Base-by-base conservation (phyloP, 2,113 vertebrate species). In the Lates calcarifer region DNA sequence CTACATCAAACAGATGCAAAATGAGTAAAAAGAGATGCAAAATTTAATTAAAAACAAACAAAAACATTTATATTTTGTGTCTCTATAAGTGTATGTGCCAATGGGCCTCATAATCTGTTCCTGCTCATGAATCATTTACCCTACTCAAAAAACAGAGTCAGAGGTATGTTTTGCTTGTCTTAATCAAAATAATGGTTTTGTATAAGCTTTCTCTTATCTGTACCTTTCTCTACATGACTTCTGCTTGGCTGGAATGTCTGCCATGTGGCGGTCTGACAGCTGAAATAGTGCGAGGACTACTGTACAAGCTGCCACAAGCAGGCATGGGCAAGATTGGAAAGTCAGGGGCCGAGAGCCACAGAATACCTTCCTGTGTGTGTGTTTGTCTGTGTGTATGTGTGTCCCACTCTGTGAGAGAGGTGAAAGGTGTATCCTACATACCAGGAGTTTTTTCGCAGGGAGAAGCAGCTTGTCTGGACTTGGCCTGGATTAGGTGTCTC, bases 391-490 rank as follows among this genome's bases (percentile, higher is more conserved):
- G 61, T 67, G 47, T 80, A 39, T 77, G 69, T 83, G 82, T 63
- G 55, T 81, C 41, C 68, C 68, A 76, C 29, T 79, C 13, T 81
- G 77, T 65, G 70, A 64, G 76, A 91, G 79, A 89, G 87, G 90
- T 89, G 87, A 92, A 89, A 81, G 85, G 89, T 84, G 86, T 83
- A 80, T 85, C 73, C 77, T 76, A 89, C 93, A 94, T 94, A 90
- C 91, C 90, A 71, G 78, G 86, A 80, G 83, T 84, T 75, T 86
- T 89, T 91, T 73, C 10, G 4, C 55, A 47, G 79, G 79, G 74
- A 88, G 85, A 84, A 89, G 66, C 85, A 84, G 90, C 94, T 88
- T 94, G 94, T 92, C 91, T 88, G 91, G 92, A 89, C 93, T 89
- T 92, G 93, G 88, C 84, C 31, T 33, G 84, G 85, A 91, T 91